Conservation (phyloP, 2,797 vertebrate genomes). For the Apodemus agrarius region DNA sequence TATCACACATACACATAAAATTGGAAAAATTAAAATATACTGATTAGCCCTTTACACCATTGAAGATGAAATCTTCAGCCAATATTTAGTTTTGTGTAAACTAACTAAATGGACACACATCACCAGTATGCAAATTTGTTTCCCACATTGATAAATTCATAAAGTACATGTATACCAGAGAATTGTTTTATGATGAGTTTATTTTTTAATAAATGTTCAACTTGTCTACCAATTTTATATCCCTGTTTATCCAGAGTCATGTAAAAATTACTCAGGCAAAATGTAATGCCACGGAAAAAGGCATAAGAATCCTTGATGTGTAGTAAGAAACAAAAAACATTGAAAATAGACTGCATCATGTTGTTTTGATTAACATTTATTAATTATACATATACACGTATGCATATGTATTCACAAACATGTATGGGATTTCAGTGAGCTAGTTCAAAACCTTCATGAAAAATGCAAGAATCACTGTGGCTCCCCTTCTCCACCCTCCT, state of each 20-base stretch:
- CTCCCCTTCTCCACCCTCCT: no score
- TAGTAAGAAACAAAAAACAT: background rate
- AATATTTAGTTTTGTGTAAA: background rate
- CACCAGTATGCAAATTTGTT: background rate
- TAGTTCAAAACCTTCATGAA: background rate
- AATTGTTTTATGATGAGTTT: background rate
- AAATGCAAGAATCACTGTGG: background rate
- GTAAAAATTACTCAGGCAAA: background rate
- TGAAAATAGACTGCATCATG: background rate
- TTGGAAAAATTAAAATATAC: background rate
- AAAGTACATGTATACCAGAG: background rate
- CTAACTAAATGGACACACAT: background rate
- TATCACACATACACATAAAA: background rate
- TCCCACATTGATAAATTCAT: background rate
- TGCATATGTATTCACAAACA: background rate
- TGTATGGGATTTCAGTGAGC: background rate
- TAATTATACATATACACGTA: background rate
- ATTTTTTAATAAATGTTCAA: background rate
- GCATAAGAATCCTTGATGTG: background rate
- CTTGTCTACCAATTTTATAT: background rate
- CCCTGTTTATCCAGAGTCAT: background rate
- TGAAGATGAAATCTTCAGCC: background rate
- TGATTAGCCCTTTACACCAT: background rate
- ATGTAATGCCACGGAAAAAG: background rate
- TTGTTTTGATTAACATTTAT: background rate